Conservation (phyloP, 2,113 vertebrate genomes). For the Rhinolophus sinicus region DNA sequence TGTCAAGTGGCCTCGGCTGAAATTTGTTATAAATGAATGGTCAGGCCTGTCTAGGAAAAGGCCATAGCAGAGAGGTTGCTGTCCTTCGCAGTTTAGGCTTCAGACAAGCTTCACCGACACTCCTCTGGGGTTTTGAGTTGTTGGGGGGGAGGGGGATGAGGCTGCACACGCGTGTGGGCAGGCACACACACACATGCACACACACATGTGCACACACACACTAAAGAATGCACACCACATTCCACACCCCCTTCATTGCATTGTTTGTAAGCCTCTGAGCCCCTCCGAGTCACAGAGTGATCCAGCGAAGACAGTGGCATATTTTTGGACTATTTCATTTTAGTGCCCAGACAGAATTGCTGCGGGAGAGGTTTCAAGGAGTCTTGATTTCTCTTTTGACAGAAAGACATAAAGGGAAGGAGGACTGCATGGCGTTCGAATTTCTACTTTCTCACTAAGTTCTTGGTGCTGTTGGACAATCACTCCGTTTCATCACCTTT, state of each 20-base stretch:
- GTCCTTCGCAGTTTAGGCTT: background rate
- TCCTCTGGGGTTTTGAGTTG: background rate
- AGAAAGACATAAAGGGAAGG: background rate
- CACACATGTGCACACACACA: fast-evolving
- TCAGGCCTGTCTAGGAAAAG: background rate
- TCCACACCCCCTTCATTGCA: background rate
- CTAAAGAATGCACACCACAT: background rate
- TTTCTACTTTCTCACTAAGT: background rate
- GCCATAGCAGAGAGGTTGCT: background rate
- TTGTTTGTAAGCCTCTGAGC: background rate
- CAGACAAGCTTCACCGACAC: background rate
- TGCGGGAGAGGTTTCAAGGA: background rate
- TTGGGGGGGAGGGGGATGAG: background rate
- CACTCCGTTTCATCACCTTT: background rate
- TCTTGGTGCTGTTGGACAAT: background rate
- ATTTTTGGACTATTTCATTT: background rate
- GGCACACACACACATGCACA: background rate
- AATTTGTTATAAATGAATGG: conserved; percentile 44
- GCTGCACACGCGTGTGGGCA: too few species aligned
- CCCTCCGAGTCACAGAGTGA: background rate
- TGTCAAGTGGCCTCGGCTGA: background rate
- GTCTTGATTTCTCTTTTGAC: background rate
- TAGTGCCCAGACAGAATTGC: background rate
- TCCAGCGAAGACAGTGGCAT: background rate
- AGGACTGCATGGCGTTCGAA: fast-evolving